A percentile compares a stretch with the other conserved stretches of the same genome.
Conservation (phyloP, 1,140 invertebrate genomes). For the Euborellia annulipes region DNA sequence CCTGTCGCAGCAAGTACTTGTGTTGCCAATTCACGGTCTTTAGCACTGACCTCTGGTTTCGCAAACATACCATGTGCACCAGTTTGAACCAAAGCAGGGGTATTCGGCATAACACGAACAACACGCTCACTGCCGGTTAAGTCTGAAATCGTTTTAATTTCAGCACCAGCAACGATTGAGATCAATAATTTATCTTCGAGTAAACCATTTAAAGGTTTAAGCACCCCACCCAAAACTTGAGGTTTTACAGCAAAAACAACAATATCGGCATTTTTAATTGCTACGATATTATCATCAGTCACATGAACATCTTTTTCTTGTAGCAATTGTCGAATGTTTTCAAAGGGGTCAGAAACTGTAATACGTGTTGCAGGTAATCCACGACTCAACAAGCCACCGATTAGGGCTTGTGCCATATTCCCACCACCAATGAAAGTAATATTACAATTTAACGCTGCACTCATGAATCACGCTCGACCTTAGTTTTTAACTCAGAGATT, state of each 20-base stretch:
- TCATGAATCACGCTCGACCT: too few species aligned
- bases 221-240: background rate
- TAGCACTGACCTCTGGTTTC: constrained; percentile 46
- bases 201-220: background rate
- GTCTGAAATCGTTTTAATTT: background rate
- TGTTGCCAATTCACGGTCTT: constrained; percentile 45
- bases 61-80: constrained; percentile 67
- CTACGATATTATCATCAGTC: background rate
- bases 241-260: background rate
- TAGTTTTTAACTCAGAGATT: too few species aligned
- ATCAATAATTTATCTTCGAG: background rate
- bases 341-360: background rate
- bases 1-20: constrained; percentile 63
- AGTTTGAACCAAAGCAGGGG: constrained; percentile 65
- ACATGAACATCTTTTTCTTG: background rate
- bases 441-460: too few species aligned
- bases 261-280: background rate
- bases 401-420: background rate
- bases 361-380: background rate
- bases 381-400: background rate
- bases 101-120: constrained; percentile 91
- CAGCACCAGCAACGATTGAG: background rate
- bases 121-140: constrained; percentile 34
- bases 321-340: background rate
- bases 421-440: background rate